Evolutionary conservation across 2,888 invertebrate species (phyloP), one percentile per base, ranked within the genome.

Genomic region (Anagyrus pseudococci): DNA sequence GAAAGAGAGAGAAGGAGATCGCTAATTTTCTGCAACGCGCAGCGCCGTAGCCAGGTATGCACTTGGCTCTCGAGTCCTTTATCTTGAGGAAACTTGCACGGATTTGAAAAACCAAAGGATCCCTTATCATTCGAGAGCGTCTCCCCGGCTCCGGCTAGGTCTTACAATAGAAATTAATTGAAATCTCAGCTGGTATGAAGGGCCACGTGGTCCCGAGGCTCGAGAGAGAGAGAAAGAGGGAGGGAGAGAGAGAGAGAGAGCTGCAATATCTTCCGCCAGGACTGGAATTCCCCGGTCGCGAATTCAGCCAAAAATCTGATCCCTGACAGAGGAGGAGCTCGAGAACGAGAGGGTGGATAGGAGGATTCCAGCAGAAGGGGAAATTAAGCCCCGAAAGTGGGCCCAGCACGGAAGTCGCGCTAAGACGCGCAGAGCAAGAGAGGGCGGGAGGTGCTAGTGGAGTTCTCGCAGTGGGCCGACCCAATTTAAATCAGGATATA

Each of bases 401-500:
- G 22, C 33, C 49, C 19, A 15, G 19, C 26, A 20, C 3, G 26
- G 41, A 3, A 15, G 26, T 53, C 25, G 23, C 25, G 23, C 29
- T 48, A 44, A 40, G 26, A 48, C 17, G 52, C 29, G 48, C 61
- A 41, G 53, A 20, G 54, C 50, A n/a, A 46, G 25, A 10, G 17
- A 13, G 48, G 41, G 50, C 25, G 22, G 50, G 26, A 22, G 57
- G 50, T 33, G 43, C 6, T 41, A 13, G n/a, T 8, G 37, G 44
- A 44, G 56, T 46, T 20, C 55, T 57, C 62, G 61, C 22, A 56
- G 52, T 58, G 54, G 53, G 64, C 64, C 71, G 70, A 74, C 71
- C 73, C 72, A 73, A 75, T 77, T 77, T 73, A 72, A 76, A 74
- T 75, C 72, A 71, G 70, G 70, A 73, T 73, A 69, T 74, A 73